A percentile compares a stretch with the other conserved stretches of the same genome.
Conservation (phyloP, 2,797 vertebrate species). For the Merluccius polli region DNA sequence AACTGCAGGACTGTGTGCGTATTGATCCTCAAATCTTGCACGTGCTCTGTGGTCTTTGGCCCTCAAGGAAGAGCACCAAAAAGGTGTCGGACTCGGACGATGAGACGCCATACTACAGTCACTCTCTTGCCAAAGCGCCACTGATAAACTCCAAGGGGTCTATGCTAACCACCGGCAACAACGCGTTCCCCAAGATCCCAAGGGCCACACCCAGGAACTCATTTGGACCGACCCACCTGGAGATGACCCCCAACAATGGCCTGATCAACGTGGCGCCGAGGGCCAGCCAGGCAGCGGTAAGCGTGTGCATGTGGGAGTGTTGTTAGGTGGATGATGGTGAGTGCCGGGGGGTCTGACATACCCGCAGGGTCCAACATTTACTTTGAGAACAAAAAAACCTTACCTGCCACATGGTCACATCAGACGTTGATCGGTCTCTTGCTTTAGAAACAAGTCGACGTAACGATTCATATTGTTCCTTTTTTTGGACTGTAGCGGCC, state of each 20-base stretch:
- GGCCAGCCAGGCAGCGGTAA: slow-evolving; percentile 35
- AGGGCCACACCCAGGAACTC: slow-evolving; percentile 35
- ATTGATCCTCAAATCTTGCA: not conserved
- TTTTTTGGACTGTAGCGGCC: no score
- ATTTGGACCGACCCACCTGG: slow-evolving; percentile 44
- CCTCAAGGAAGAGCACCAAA: slow-evolving; percentile 19
- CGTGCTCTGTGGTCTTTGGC: slow-evolving; percentile 12
- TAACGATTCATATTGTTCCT: no score
- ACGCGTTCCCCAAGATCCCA: slow-evolving; percentile 46
- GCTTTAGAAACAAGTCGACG: no score
- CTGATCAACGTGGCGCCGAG: slow-evolving; percentile 27
- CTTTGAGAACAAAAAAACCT: no score
- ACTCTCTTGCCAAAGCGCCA: slow-evolving; percentile 17
- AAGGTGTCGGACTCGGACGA: slow-evolving; percentile 17
- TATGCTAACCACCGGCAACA: not conserved
- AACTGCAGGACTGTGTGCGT: not conserved
- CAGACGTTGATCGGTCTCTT: no score
- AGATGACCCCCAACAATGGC: slow-evolving; percentile 51
- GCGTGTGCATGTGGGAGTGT: not conserved
- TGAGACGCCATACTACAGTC: slow-evolving; percentile 14
- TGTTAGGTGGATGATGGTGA: not conserved
- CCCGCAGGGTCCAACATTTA: no score
- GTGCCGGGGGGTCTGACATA: no score
- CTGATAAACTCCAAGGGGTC: not conserved
- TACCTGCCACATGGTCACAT: no score